Base-by-base conservation (phyloP, 2,113 vertebrate genomes). In the Manacus vitellinus region DNA sequence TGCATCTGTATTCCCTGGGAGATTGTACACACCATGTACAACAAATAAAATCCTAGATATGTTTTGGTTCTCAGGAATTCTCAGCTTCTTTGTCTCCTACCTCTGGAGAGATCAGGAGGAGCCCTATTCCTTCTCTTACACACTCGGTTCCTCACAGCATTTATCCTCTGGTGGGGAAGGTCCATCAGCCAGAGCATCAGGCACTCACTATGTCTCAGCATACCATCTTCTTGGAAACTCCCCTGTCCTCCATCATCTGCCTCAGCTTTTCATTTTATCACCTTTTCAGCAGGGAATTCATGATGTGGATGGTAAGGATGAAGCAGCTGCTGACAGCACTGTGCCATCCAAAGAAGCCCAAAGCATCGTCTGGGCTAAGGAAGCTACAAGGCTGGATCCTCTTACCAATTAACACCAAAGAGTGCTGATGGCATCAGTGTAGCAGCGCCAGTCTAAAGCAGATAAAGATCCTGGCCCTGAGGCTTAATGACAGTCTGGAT, bases 161-260 rank as follows among this genome's bases (percentile, higher is more conserved):
- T 75, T 11, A 7, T 11, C 22, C 14, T 61, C 16, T 7, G 3
- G 21, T 3, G 18, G 28, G 43, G 7, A 58, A 47, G 35, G 17
- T 10, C 55, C 37, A 5, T n/a, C 33, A 37, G 41, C 27, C 4
- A 1, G 3, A 46, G 35, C 65, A 15, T 0, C 39, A 46, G 39
- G 22, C 33, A 13, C 18, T 41, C 1, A 0, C 16, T 4, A 3
- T 2, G 0, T 3, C 43, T 31, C 37, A 10, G 19, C 46, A 5
- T 58, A 18, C 24, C 35, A 31, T 54, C 43, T 35, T 18, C 61
- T 43, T 0, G 3, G 46, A 44, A 35, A 24, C 21, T 2, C 3
- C 44, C 49, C 43, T 11, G 0, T 20, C n/a, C 59, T 58, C 54
- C 33, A 33, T 16, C 17, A 3, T 14, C 28, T 51, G 14, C 71